Conservation (phyloP, 2,113 vertebrate genomes). For the Sclerurus mexicanus region DNA sequence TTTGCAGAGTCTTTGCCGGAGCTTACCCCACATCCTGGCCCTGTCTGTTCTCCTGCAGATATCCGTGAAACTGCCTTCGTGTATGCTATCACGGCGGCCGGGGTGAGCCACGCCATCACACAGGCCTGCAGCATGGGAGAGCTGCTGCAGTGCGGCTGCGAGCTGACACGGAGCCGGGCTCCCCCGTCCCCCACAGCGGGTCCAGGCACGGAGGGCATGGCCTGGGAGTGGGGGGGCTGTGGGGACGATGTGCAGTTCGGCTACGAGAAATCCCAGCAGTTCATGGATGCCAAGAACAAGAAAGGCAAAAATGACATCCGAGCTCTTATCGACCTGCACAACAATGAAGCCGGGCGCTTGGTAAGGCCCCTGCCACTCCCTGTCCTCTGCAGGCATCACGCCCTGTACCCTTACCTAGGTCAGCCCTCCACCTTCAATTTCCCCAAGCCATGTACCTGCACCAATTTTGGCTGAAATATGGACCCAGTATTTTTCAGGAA, state of each 20-base stretch:
- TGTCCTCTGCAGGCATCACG: background rate
- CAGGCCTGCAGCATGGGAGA: slow-evolving; percentile 98
- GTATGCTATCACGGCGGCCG: slow-evolving; percentile 91
- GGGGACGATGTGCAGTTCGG: slow-evolving; percentile 96
- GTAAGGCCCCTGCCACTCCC: slow-evolving; percentile 49
- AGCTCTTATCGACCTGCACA: slow-evolving; percentile 92
- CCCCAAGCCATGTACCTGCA: background rate
- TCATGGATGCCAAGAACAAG: slow-evolving; percentile 93
- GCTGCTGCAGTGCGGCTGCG: slow-evolving; percentile 93
- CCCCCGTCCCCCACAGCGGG: slow-evolving; percentile 55
- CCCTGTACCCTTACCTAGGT: background rate
- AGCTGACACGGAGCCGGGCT: slow-evolving; percentile 84
- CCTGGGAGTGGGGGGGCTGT: slow-evolving; percentile 98
- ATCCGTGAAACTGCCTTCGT: slow-evolving; percentile 97
- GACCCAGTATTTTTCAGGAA: background rate
- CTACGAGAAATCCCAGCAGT: slow-evolving; percentile 94
- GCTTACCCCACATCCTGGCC: background rate
- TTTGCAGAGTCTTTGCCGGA: background rate
- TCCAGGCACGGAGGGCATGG: slow-evolving; percentile 74
- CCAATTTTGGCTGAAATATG: background rate
- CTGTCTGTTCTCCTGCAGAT: slow-evolving; percentile 69
- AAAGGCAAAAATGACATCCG: slow-evolving; percentile 93
- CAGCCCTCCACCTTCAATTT: background rate
- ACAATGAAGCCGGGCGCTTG: slow-evolving; percentile 94
- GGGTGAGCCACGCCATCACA: slow-evolving; percentile 93